Percentiles rank a stretch among this genome's conserved stretches.
phyloP scores from a whole-genome alignment of 2,797 vertebrate species.

The Thunnus albacares region DNA sequence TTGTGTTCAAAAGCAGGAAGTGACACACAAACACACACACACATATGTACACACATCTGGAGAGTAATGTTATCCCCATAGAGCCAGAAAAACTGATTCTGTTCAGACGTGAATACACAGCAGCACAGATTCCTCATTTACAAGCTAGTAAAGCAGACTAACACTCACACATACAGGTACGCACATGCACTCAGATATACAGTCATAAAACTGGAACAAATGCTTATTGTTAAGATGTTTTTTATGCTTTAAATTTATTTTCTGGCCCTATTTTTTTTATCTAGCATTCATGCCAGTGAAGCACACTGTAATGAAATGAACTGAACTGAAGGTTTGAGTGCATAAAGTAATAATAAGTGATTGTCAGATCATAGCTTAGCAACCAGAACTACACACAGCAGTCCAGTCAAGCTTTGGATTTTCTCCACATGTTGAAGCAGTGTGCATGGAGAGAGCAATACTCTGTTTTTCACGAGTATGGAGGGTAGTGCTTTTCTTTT shows the following conservation, averaged over 20 bases:
- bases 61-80: background rate
- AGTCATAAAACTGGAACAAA: conserved; percentile 18
- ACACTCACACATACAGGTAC: background rate
- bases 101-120: background rate
- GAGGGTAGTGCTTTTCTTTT: too few species aligned
- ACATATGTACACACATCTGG: background rate
- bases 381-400: background rate
- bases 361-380: background rate
- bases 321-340: background rate
- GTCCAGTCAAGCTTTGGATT: background rate
- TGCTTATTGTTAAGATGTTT: background rate
- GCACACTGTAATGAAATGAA: background rate
- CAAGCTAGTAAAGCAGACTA: background rate
- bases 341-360: conserved; percentile 4
- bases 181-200: background rate
- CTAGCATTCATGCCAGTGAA: background rate
- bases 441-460: background rate
- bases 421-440: background rate
- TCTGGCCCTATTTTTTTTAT: background rate
- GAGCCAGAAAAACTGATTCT: background rate
- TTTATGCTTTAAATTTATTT: background rate
- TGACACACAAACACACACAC: conserved; percentile 25
- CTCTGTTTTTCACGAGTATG: too few species aligned
- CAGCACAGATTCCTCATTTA: conserved; percentile 5
- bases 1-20: conserved; percentile 72